Evolutionary conservation across 37 sponge, comb jelly and placozoan genomes (phyloP), one percentile per base, ranked within the genome.

Genomic region (Spongia lamella): DNA sequence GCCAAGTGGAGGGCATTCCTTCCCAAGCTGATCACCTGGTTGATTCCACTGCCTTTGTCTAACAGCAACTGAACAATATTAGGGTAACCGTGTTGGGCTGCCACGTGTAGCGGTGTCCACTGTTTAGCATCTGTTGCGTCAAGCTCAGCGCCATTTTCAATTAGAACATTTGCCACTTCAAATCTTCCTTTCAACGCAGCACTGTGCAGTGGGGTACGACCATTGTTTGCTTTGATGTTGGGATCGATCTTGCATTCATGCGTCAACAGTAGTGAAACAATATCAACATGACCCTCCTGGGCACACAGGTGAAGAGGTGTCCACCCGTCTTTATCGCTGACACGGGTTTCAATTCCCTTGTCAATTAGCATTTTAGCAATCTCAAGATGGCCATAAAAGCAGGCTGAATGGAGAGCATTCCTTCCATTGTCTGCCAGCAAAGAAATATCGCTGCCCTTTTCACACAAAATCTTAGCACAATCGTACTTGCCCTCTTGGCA

Each of bases 251-350:
- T 34, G 57, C 71, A 51, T 21, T 61, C 25, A 55, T 39, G 40
- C 0, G 67, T 61, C 1, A 85, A 43, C 55, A 90, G 70, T 53
- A 68, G 72, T 4, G 13, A 32, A 7, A 85, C 91, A 21, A 90
- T 85, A 20, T 85, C 79, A 1, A 81, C 61, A 58, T 90, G 91
- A 0, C 86, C 86, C 76, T 90, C 91, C 40, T 90, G 91, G 20
- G 86, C 72, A 31, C 84, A 79, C n/a, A 90, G 72, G 57, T 90
- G 91, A 38, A 90, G 86, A 32, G 86, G 91, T 6, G 91, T 90
- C 91, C 91, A 90, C 19, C 83, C 81, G 61, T 90, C 91, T 40
- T 85, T 90, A 61, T 90, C 91, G n/a, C 7, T 21, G n/a, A 26
- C 38, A 14, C 37, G 16, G 6, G 17, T 0, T 22, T 66, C 81